Base-by-base conservation (phyloP, 2,888 invertebrate species). In the Oconnorella tubifera region DNA sequence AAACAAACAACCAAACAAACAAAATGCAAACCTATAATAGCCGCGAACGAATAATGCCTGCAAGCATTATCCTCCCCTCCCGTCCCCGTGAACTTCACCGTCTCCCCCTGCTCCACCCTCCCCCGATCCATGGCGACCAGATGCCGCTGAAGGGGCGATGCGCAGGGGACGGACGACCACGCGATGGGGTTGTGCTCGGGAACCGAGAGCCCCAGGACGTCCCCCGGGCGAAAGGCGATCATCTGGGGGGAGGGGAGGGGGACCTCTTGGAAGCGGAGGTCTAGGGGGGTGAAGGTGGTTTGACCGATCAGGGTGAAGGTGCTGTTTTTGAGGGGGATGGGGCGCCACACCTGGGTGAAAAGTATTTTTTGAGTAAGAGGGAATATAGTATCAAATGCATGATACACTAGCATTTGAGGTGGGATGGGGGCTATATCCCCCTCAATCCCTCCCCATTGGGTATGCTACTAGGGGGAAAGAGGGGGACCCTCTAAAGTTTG, bases 151-250 rank as follows among this genome's bases (percentile, higher is more conserved):
- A 56, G 28, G 32, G 33, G 31, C 6, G 50, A 62, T 49, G 70
- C 68, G 53, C 72, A 72, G 1, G 72, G 72, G 10, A 70, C 70
- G 14, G 63, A 57, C 25, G 70, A 68, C 69, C 68, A 70, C 25
- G 70, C 67, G 23, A 72, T 53, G 25, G 72, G 72, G 59, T 69
- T 68, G 29, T 64, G 56, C 49, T 65, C 50, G 25, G 70, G 66
- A 59, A 72, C 70, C 55, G 68, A 70, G 31, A 72, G 40, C n/a
- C 72, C 72, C 4, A 72, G 58, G 25, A 72, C 68, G 56, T 72
- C 72, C 0, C 70, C 70, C 48, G 60, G 62, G 29, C 61, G 50
- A 3, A 70, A 33, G 2, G 51, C 50, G 1, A 72, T 70, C 48
- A 29, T 49, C 31, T 63, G 27, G n/a, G 25, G 23, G 1, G 33